Conservation (phyloP, 2,797 vertebrate species). For the Malacoraja senta region DNA sequence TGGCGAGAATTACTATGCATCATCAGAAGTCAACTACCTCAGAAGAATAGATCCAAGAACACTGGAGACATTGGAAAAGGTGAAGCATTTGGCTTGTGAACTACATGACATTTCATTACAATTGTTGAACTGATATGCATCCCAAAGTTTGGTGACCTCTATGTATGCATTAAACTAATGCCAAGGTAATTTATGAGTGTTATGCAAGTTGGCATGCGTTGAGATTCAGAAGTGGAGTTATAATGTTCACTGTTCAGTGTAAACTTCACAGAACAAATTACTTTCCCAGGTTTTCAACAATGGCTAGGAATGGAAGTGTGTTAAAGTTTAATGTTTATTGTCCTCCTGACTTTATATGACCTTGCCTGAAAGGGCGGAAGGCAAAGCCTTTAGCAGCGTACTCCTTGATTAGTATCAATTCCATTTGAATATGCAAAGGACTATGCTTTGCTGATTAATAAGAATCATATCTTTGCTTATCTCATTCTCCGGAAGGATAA, state of each 20-base stretch:
- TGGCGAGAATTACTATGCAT: constrained; percentile 78
- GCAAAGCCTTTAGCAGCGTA: too few relatives aligned
- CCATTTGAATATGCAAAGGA: too few relatives aligned
- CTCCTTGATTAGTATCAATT: background rate
- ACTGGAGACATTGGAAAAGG: constrained; percentile 78
- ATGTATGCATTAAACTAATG: background rate
- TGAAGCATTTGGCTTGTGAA: constrained; percentile 44
- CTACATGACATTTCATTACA: constrained; percentile 39
- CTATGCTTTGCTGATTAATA: background rate
- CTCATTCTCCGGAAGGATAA: background rate
- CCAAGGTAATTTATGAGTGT: too few relatives aligned
- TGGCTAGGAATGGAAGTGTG: background rate
- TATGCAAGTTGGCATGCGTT: too few relatives aligned
- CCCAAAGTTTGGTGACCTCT: constrained; percentile 42
- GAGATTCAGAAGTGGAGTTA: too few relatives aligned
- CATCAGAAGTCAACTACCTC: constrained; percentile 84
- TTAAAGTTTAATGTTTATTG: background rate
- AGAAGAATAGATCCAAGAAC: constrained; percentile 75
- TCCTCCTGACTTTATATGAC: background rate
- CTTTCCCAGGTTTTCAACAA: background rate
- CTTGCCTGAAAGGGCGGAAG: background rate
- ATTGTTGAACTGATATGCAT: constrained; percentile 41
- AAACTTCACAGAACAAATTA: too few relatives aligned
- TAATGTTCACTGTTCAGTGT: too few relatives aligned
- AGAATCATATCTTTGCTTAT: background rate